A percentile compares a stretch with the other conserved stretches of the same genome.
phyloP scores from a whole-genome alignment of 2,113 vertebrate genomes.

The Podiceps cristatus region DNA sequence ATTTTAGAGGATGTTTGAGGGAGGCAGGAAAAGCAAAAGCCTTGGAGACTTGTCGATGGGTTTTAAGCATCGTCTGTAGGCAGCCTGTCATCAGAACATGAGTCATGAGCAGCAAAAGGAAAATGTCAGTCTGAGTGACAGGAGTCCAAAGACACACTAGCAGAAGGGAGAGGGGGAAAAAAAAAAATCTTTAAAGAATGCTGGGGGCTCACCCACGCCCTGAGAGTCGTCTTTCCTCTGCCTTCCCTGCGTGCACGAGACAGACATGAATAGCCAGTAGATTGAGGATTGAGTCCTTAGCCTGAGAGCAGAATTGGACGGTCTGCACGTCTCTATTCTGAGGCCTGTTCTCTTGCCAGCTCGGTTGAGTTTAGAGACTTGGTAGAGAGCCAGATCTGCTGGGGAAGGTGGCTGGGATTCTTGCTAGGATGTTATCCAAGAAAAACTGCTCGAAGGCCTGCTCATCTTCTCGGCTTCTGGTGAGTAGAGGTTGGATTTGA shows the following conservation, averaged over 20 bases:
- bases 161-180: slow-evolving; percentile 9
- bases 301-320: slow-evolving; percentile 14
- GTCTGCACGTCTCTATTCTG: slow-evolving; percentile 31
- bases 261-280: slow-evolving; percentile 50
- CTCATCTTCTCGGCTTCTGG: slow-evolving; percentile 45
- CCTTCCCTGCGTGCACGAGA: slow-evolving; percentile 23
- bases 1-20: slow-evolving; percentile 71
- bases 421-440: slow-evolving; percentile 61
- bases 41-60: slow-evolving; percentile 68
- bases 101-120: slow-evolving; percentile 62
- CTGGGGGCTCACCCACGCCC: slow-evolving; percentile 56
- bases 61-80: slow-evolving; percentile 68
- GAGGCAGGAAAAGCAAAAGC: slow-evolving; percentile 70
- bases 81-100: slow-evolving; percentile 66
- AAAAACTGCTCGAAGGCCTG: slow-evolving; percentile 56
- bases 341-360: slow-evolving; percentile 43
- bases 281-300: slow-evolving; percentile 8
- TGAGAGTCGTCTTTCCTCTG: slow-evolving; percentile 22
- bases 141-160: slow-evolving; percentile 52
- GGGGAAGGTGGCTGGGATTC: slow-evolving; percentile 57
- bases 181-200: slow-evolving; percentile 25
- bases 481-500: slow-evolving; percentile 49
- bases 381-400: slow-evolving; percentile 58
- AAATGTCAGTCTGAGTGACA: slow-evolving; percentile 64
- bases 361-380: slow-evolving; percentile 39